Conservation (phyloP, 2,113 vertebrate genomes). For the Pristiophorus japonicus region DNA sequence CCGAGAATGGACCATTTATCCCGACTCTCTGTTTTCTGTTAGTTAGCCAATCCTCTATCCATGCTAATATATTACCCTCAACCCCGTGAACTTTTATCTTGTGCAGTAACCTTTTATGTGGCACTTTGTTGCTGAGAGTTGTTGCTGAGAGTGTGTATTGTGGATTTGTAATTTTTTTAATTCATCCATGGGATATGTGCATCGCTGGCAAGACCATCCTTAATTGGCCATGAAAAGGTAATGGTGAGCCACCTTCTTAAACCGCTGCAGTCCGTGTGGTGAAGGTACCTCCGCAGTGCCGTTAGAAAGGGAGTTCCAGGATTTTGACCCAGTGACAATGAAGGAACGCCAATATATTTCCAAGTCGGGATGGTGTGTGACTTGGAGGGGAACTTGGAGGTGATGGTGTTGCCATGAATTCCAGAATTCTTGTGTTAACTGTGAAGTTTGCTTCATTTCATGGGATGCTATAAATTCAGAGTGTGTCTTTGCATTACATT, state of each 20-base stretch:
- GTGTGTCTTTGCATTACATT: neutral
- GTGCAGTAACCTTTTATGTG: no score
- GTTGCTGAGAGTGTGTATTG: neutral
- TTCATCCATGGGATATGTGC: neutral
- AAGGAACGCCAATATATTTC: neutral
- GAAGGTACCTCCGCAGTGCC: neutral
- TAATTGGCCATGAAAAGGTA: neutral
- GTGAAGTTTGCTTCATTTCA: neutral
- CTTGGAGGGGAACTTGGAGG: neutral
- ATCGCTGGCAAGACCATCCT: neutral
- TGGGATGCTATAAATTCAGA: neutral
- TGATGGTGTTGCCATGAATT: neutral
- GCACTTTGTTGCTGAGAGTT: no score
- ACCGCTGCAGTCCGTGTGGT: neutral
- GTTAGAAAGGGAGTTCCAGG: neutral
- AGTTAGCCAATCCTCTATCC: no score
- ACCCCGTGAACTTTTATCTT: no score
- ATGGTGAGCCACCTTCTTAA: neutral
- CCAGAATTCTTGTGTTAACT: neutral
- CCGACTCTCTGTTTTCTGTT: no score
- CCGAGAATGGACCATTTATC: no score
- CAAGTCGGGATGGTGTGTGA: neutral
- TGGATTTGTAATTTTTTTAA: neutral
- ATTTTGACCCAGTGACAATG: neutral
- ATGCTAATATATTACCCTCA: no score